A percentile compares a stretch with the other conserved stretches of the same genome.
Evolutionary conservation across 2,797 vertebrate species (phyloP).

Genomic region (Xiphophorus birchmanni): DNA sequence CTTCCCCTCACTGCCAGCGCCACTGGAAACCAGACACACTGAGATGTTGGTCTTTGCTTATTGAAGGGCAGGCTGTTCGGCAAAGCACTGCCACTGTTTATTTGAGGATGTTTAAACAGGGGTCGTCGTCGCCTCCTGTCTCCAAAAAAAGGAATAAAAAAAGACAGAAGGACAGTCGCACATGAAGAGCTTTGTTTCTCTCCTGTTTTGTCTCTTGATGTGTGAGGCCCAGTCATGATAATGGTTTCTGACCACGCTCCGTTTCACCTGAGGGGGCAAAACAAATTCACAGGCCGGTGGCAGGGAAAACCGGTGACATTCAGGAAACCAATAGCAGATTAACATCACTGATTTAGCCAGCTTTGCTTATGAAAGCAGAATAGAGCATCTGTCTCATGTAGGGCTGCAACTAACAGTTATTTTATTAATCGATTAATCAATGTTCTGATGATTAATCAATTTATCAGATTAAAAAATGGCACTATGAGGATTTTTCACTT

Average conservation of each 20-base stretch:
- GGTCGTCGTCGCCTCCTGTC: constrained; percentile 10
- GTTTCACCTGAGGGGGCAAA: constrained; percentile 28
- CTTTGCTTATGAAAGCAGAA: constrained; percentile 5
- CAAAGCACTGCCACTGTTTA: constrained; percentile 31
- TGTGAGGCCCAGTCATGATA: constrained; percentile 35
- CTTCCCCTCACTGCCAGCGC: constrained; percentile 17
- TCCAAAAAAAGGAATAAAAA: constrained; percentile 15
- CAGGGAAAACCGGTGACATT: background rate
- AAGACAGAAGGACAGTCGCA: constrained; percentile 12
- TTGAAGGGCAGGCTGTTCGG: constrained; percentile 10
- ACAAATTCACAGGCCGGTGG: constrained; percentile 21
- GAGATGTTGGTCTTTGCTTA: constrained; percentile 44
- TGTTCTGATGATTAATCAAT: too few relatives aligned
- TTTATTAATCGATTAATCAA: too few relatives aligned
- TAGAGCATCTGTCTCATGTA: background rate
- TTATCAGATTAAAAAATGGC: too few relatives aligned
- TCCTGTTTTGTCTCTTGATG: constrained; percentile 11
- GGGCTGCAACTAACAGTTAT: background rate
- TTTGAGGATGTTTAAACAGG: constrained; percentile 33
- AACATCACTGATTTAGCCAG: constrained; percentile 5
- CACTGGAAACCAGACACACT: constrained; percentile 33
- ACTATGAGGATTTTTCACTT: too few relatives aligned
- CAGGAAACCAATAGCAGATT: constrained; percentile 31
- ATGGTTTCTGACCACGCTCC: constrained; percentile 60
- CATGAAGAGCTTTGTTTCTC: constrained; percentile 14